These are phyloP conservation scores for Entomobrya proxima DNA, from an alignment of 2,888 invertebrate species.

Conservation along the genomic window DNA sequence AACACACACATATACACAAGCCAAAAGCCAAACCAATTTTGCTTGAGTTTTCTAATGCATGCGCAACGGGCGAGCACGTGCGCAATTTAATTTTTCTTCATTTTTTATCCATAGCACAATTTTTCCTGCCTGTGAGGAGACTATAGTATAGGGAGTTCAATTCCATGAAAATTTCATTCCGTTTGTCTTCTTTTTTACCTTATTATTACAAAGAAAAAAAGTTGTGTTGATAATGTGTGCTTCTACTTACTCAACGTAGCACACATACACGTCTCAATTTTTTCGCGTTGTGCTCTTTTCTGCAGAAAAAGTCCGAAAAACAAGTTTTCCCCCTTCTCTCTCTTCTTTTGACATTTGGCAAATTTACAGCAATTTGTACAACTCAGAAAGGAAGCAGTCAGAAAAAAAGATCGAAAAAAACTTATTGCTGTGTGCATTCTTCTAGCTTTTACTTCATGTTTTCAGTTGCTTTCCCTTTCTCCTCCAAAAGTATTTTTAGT, in stretches of 20 bases:
- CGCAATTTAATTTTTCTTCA: slow-evolving; percentile 14
- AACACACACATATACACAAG: background rate
- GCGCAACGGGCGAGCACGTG: background rate
- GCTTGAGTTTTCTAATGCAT: background rate
- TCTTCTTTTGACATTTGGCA: slow-evolving; percentile 65
- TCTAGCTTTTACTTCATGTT: background rate
- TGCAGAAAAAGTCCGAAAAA: slow-evolving; percentile 31
- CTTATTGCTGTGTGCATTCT: background rate
- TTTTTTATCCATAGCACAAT: background rate
- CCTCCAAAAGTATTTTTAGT: no score
- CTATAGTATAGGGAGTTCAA: slow-evolving; percentile 4
- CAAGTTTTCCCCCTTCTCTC: slow-evolving; percentile 50
- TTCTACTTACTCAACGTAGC: no score
- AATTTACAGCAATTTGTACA: slow-evolving; percentile 67
- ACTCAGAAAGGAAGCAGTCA: slow-evolving; percentile 39
- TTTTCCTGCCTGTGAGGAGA: background rate
- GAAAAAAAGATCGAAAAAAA: slow-evolving; percentile 33
- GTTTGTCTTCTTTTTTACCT: slow-evolving; percentile 7
- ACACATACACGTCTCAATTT: slow-evolving; percentile 36
- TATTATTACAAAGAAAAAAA: slow-evolving; percentile 46
- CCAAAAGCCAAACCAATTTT: background rate
- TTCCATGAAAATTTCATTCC: slow-evolving; percentile 49
- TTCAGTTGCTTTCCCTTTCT: no score
- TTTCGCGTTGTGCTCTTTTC: background rate
- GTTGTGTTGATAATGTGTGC: slow-evolving; percentile 15